Conservation (phyloP, 2,797 vertebrate genomes). For the Clarias pachynema region DNA sequence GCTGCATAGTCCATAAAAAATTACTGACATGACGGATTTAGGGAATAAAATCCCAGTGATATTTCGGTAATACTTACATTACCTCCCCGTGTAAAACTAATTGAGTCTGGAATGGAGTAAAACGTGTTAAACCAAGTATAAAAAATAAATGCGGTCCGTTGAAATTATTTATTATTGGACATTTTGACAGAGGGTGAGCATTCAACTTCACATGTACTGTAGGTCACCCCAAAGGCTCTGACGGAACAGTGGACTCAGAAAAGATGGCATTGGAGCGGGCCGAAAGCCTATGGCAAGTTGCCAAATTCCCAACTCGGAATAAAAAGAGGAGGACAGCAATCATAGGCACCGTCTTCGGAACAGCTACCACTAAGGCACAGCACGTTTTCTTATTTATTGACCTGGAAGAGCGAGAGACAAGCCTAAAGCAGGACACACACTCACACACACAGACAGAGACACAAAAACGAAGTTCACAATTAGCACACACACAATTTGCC, state of each 20-base stretch:
- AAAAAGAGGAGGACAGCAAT: conserved; percentile 38
- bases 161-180: conserved; percentile 32
- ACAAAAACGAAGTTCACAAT: conserved; percentile 46
- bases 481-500: conserved; percentile 52
- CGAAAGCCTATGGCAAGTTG: conserved; percentile 47
- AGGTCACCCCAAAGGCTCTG: conserved; percentile 18
- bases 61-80: neutral
- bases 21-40: conserved; percentile 14
- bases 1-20: conserved; percentile 8
- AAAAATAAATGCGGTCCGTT: neutral
- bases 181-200: neutral
- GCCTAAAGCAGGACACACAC: conserved; percentile 9
- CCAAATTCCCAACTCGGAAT: conserved; percentile 52
- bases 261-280: conserved; percentile 38
- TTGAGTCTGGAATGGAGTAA: conserved; percentile 1
- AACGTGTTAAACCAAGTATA: conserved; percentile 9
- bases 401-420: conserved; percentile 16
- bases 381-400: conserved; percentile 44
- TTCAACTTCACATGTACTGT: neutral
- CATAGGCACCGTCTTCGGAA: neutral
- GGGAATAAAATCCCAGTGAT: conserved; percentile 12
- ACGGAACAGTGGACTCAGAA: neutral
- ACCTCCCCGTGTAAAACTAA: neutral
- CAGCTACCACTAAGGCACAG: conserved; percentile 11
- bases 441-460: conserved; percentile 31